These are phyloP conservation scores for Gasterosteus nipponicus DNA, from an alignment of 2,113 vertebrate genomes.

Conservation along the genomic window DNA sequence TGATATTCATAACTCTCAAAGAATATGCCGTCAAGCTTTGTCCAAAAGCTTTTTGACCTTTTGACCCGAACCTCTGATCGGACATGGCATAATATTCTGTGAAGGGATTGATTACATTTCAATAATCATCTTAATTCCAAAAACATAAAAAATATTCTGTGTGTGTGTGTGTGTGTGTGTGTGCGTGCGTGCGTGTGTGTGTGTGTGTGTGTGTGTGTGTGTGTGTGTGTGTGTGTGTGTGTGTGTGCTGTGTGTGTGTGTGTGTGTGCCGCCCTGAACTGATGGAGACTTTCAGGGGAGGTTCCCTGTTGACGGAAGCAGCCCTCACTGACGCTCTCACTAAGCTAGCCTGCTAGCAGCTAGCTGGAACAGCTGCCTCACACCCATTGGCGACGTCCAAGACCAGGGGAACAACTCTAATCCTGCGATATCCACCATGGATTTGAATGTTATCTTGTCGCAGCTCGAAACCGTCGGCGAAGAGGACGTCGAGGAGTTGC, in stretches of 20 bases:
- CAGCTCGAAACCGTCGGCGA: slow-evolving; percentile 72
- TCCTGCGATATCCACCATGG: slow-evolving; percentile 64
- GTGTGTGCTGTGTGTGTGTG: no score
- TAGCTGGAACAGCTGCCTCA: slow-evolving; percentile 43
- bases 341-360: slow-evolving; percentile 43
- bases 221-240: no score
- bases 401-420: neutral
- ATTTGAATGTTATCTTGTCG: slow-evolving; percentile 69
- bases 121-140: neutral
- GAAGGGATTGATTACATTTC: neutral
- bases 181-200: neutral
- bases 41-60: neutral
- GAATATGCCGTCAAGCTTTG: neutral
- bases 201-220: no score
- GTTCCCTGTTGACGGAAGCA: slow-evolving; percentile 50
- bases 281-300: slow-evolving; percentile 30
- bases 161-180: no score
- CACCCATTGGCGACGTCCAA: slow-evolving; percentile 5
- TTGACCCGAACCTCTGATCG: neutral
- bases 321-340: neutral
- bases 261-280: neutral
- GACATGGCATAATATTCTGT: neutral
- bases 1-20: neutral
- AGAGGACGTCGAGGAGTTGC: slow-evolving; percentile 61
- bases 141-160: no score